A percentile compares a stretch with the other conserved stretches of the same genome.
phyloP scores from a whole-genome alignment of 2,113 vertebrate species.

The Prinia subflava region DNA sequence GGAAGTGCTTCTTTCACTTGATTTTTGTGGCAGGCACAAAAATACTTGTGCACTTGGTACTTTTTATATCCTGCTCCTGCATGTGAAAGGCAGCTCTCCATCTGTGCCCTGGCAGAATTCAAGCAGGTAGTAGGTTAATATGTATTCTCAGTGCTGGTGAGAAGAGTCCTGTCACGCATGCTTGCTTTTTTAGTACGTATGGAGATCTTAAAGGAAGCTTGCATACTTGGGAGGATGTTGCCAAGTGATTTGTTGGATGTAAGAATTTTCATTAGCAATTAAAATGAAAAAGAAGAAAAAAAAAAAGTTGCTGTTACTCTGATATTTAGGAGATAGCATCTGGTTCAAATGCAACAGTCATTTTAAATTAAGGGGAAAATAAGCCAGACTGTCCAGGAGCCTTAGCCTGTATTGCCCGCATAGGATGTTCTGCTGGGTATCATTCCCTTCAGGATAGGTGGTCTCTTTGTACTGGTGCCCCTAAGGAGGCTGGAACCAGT shows the following conservation, averaged over 20 bases:
- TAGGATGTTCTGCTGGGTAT: not conserved
- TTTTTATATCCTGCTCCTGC: slow-evolving; percentile 26
- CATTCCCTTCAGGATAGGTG: not conserved
- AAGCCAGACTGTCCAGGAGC: not conserved
- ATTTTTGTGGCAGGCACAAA: slow-evolving; percentile 17
- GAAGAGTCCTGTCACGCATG: not conserved
- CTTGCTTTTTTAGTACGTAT: not conserved
- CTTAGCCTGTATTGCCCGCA: not conserved
- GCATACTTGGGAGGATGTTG: not conserved
- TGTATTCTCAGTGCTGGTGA: not conserved
- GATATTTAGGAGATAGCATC: not conserved
- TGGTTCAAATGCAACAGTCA: not conserved
- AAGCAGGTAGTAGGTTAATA: slow-evolving; percentile 41
- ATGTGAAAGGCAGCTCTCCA: slow-evolving; percentile 27
- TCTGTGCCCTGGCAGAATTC: slow-evolving; percentile 27
- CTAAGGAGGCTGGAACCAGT: not conserved
- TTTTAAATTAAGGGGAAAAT: not conserved
- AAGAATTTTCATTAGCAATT: not conserved
- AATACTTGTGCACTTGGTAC: slow-evolving; percentile 24
- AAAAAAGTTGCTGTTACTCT: not conserved
- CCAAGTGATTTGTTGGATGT: not conserved
- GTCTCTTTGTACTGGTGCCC: not conserved
- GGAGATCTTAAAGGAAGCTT: not conserved
- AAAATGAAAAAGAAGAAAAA: not conserved
- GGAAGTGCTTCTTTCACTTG: not conserved